Evolutionary conservation across 2,888 invertebrate genomes (phyloP), one percentile per base, ranked within the genome.

Genomic region (Steromphala cineraria): DNA sequence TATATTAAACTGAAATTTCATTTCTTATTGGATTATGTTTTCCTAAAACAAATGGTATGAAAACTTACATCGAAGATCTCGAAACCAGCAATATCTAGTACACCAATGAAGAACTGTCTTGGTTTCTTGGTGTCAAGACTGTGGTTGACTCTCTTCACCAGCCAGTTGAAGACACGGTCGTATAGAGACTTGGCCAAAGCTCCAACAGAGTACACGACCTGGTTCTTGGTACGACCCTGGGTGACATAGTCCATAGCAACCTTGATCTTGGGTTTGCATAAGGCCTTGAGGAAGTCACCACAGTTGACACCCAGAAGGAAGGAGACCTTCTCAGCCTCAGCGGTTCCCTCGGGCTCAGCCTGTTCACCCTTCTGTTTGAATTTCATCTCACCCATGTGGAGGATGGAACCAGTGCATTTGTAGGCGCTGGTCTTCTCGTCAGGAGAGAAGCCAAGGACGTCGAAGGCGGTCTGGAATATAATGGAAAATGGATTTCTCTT

Each of bases 331-430:
- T 97, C 98, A 93, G 98, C 98, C 96, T 98, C 91, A 56, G 88
- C 83, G 36, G 90, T 90, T 56, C 90, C 91, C 77, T 91, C 91
- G 10, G 91, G 88, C 81, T 91, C 91, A 31, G 92, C 92, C 87
- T 99, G 99, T 95, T 99, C 99, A 95, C 99, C 99, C 93, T 99
- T 97, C 95, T 99, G 99, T 95, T 99, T 99, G 97, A 99, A 99
- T 95, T 99, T 98, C 97, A 99, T 97, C 94, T 97, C 96, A 95
- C 99, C 99, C 28, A 77, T 31, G 56, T 77, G 77, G 17, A 77
- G 28, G 56, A 77, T 31, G n/a, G 19, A 55, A n/a, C 77, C 77
- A 52, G 77, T 77, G 77, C 77, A 53, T 31, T 77, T 82, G 96
- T 98, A 99, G 91, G 99, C 96, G 94, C 98, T 95, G 94, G 97